Base-by-base conservation (phyloP, 2,113 vertebrate genomes). In the Patagioenas fasciata region DNA sequence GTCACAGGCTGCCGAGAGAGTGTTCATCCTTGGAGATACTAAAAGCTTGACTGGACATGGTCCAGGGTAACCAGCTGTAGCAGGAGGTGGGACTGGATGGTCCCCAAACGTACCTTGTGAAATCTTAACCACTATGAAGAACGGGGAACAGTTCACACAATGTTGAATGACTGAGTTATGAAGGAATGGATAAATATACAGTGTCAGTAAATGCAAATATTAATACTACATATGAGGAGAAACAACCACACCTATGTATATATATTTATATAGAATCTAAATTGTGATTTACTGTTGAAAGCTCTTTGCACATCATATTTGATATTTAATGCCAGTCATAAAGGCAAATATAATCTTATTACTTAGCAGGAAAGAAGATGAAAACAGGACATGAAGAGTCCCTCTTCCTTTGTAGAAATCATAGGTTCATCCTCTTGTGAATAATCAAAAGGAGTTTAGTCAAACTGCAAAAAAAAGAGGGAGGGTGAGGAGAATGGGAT, bases 241-340 rank as follows among this genome's bases (percentile, higher is more conserved):
- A 53, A 0, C 24, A 75, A 5, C 29, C 65, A 42, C 56, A 91
- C 71, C 73, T 89, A 16, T 85, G 10, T 73, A 77, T 91, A 86
- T 91, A 83, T 31, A 83, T 44, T 44, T 18, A 28, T 44, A 66
- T 19, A 61, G 15, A 9, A 42, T 54, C 32, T 88, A 92, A 80
- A 84, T 88, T 88, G 56, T 78, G n/a, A 82, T 88, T 93, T 91
- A 69, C 15, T 80, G 15, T 48, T 88, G 86, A 50, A 93, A 91
- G 64, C 31, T 80, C 29, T 48, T 4, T 61, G 58, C 31, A 29
- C 21, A 94, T 29, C 40, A 48, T 69, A 58, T 80, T 91, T 1
- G 13, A 72, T 80, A 85, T 61, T 95, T 56, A 5, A 0, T 66
- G 26, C 14, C 32, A 53, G 62, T 91, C 77, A 80, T 69, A 86